Evolutionary conservation across 2,888 invertebrate genomes (phyloP), one percentile per base, ranked within the genome.

Genomic region (Heteromyza rotundicornis): DNA sequence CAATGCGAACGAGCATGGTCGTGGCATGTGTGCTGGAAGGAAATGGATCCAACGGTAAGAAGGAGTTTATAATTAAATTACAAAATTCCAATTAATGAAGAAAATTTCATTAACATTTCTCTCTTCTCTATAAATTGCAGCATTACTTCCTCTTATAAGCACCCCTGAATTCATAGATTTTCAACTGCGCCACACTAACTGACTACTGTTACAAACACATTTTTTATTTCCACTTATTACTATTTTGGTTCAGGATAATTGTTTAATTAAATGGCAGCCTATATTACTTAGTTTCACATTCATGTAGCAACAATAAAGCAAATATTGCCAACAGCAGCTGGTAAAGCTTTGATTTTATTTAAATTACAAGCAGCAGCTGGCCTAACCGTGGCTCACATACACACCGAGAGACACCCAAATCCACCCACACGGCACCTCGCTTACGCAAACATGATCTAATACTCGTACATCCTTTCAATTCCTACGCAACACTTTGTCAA

Each of bases 1-100:
- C 65, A 71, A 20, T 78, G 78, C 59, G 78, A 78, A 22, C 65
- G 73, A 50, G 78, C 78, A 17, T 79, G 74, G 71, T 76, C 76
- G 66, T 68, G 76, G 64, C 70, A 78, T 66, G 73, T 71, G 53
- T 79, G 78, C 57, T 78, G 76, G 71, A 78, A 78, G 53, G 51
- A 65, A 63, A 69, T 73, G 36, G 78, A 79, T 69, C 76, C 77
- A 14, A 72, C 70, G 67, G 77, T 78, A 68, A 69, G 63, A 62
- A 56, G 22, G 59, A 32, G 58, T 40, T 35, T 12, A 53, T 51
- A 24, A 22, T 44, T 24, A 53, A 54, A 10, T 8, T 20, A 23
- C 2, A 16, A 3, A n/a, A 40, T 14, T 12, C 14, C 3, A 40
- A 14, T 8, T n/a, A 3, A 40, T 40, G 40, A 12, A 12, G 40